phyloP scores from a whole-genome alignment of 1,140 invertebrate genomes.

The Leptestheria dahalacensis region DNA sequence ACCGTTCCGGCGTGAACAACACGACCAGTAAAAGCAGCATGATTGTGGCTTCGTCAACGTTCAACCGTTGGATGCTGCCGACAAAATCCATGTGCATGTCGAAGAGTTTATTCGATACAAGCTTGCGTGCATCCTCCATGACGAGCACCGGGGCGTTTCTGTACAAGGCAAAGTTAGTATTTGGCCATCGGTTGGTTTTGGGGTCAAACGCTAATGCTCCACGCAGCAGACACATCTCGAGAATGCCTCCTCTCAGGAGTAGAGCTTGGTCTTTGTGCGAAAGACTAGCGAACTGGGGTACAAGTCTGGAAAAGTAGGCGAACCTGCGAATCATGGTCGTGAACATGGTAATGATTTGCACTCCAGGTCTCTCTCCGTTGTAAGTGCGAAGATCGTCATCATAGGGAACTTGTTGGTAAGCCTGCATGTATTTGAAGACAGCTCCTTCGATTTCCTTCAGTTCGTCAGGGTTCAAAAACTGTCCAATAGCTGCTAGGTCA shows the following conservation, averaged over 20 bases:
- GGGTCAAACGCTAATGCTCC: constrained; percentile 25
- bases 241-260: constrained; percentile 33
- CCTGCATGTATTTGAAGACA: constrained; percentile 19
- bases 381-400: constrained; percentile 5
- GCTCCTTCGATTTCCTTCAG: constrained; percentile 18
- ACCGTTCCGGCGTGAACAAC: constrained; percentile 35
- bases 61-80: constrained; percentile 26
- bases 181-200: constrained; percentile 22
- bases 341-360: constrained; percentile 26
- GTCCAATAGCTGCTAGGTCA: constrained; percentile 16
- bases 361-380: background rate
- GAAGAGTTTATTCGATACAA: constrained; percentile 28
- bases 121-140: constrained; percentile 23
- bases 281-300: constrained; percentile 29
- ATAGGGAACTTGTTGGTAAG: constrained; percentile 21
- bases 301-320: constrained; percentile 24
- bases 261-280: constrained; percentile 31
- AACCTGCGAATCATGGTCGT: constrained; percentile 26
- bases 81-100: constrained; percentile 37
- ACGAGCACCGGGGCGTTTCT: constrained; percentile 12
- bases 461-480: constrained; percentile 19
- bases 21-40: constrained; percentile 35
- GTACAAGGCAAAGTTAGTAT: constrained; percentile 14
- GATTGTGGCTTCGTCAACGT: constrained; percentile 33
- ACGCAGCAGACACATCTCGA: constrained; percentile 36